Percentiles rank a stretch among this genome's conserved stretches.
These are phyloP conservation scores for Centropyge bicolor DNA, from an alignment of 2,797 vertebrate species.

Conservation along the genomic window DNA sequence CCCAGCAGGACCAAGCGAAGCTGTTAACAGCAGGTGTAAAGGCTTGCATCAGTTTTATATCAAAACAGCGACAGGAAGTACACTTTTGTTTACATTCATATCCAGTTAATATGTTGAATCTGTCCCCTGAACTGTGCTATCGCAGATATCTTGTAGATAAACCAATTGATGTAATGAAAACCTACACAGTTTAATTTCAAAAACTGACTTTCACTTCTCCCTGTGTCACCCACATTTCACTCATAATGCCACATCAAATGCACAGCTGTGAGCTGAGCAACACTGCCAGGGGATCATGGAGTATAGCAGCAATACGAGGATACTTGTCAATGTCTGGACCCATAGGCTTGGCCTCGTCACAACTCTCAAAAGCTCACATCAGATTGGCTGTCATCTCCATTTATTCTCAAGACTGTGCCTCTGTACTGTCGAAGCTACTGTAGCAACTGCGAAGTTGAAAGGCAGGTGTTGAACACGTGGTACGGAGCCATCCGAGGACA, in stretches of 20 bases:
- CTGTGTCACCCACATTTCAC: slow-evolving; percentile 27
- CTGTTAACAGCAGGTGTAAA: slow-evolving; percentile 9
- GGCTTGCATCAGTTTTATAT: not conserved
- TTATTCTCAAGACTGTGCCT: slow-evolving; percentile 58
- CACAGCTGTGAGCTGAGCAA: slow-evolving; percentile 60
- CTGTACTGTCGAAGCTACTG: slow-evolving; percentile 34
- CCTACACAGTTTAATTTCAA: not conserved
- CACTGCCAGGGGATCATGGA: slow-evolving; percentile 46
- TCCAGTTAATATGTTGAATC: slow-evolving; percentile 1
- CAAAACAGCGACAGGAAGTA: not conserved
- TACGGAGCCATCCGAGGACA: slow-evolving; percentile 65
- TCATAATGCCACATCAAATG: slow-evolving; percentile 13
- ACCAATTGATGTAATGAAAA: slow-evolving; percentile 4
- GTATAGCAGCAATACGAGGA: slow-evolving; percentile 32
- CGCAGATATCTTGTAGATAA: not conserved
- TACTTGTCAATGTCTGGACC: slow-evolving; percentile 49
- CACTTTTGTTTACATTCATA: slow-evolving; percentile 15
- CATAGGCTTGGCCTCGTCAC: slow-evolving; percentile 51
- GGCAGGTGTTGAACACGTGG: slow-evolving; percentile 62
- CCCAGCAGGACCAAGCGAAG: not conserved
- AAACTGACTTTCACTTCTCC: slow-evolving; percentile 14
- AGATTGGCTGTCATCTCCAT: slow-evolving; percentile 58
- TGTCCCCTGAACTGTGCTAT: not conserved
- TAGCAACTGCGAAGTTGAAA: slow-evolving; percentile 34
- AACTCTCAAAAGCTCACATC: slow-evolving; percentile 59